Percentiles rank a stretch among this genome's conserved stretches.
phyloP scores from a whole-genome alignment of 2,797 vertebrate species.

The Pangasius sanitwongsei region DNA sequence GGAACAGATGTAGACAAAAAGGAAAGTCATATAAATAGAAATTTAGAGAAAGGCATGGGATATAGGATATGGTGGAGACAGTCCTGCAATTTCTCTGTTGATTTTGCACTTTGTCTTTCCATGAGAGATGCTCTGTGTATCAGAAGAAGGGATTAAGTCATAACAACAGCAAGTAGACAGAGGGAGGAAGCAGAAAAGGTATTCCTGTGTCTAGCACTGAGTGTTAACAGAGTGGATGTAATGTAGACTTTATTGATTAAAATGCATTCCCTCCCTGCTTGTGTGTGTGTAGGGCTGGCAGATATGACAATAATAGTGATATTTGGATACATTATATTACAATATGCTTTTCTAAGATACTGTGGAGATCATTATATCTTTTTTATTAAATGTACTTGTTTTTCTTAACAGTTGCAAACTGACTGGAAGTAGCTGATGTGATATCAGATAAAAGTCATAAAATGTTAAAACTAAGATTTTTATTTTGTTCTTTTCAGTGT shows the following conservation, averaged over 20 bases:
- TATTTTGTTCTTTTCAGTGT: too few relatives aligned
- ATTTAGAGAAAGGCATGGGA: not conserved
- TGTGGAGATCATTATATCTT: not conserved
- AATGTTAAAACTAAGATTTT: too few relatives aligned
- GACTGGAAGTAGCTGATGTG: too few relatives aligned
- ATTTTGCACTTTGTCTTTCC: conserved; percentile 40
- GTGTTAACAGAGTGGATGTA: conserved; percentile 38
- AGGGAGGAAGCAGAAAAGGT: conserved; percentile 6
- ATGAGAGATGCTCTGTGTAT: conserved; percentile 21
- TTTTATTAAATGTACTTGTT: not conserved
- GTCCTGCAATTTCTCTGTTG: conserved; percentile 30
- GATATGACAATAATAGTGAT: not conserved
- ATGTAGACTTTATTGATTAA: conserved; percentile 38
- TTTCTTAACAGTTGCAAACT: too few relatives aligned
- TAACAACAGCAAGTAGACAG: conserved; percentile 12
- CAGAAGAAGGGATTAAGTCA: not conserved
- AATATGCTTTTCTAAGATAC: not conserved
- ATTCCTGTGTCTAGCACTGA: conserved; percentile 34
- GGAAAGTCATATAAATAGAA: not conserved
- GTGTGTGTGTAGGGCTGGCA: not conserved
- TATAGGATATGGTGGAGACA: not conserved
- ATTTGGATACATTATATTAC: not conserved
- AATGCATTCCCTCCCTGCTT: conserved; percentile 17
- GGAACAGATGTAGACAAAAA: not conserved
- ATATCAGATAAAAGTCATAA: too few relatives aligned